phyloP scores from a whole-genome alignment of 2,113 vertebrate genomes.

The Natator depressus region DNA sequence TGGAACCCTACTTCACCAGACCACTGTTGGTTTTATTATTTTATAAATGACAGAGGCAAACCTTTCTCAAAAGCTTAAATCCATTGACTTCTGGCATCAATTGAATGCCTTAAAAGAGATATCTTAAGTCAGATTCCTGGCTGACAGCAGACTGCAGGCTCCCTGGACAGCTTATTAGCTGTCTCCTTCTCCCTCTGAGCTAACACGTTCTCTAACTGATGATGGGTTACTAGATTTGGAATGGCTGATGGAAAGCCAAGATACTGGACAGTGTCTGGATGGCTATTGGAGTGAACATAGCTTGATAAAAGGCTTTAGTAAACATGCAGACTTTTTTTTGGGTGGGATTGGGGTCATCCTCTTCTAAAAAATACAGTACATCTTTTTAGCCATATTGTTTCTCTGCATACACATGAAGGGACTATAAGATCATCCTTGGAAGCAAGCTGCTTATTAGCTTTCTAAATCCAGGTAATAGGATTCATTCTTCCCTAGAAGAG shows the following conservation, averaged over 20 bases:
- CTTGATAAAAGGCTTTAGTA: neutral
- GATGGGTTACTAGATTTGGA: neutral
- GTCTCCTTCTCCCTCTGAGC: neutral
- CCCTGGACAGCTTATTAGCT: neutral
- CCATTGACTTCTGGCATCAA: neutral
- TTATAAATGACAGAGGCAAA: constrained; percentile 24
- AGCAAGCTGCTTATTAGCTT: constrained; percentile 1
- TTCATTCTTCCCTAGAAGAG: neutral
- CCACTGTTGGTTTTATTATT: neutral
- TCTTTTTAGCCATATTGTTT: neutral
- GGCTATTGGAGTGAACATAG: neutral
- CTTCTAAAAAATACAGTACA: neutral
- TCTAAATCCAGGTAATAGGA: constrained; percentile 6
- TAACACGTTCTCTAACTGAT: neutral
- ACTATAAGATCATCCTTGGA: neutral
- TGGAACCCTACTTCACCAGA: neutral
- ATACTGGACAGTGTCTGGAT: neutral
- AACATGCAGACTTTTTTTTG: neutral
- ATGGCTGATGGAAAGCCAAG: neutral
- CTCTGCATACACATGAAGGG: neutral
- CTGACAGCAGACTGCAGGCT: neutral
- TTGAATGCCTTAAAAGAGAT: neutral
- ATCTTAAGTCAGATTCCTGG: neutral
- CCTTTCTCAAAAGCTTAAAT: neutral
- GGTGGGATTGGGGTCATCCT: neutral